Base-by-base conservation (phyloP, 2,888 invertebrate species). In the Xylota segnis region DNA sequence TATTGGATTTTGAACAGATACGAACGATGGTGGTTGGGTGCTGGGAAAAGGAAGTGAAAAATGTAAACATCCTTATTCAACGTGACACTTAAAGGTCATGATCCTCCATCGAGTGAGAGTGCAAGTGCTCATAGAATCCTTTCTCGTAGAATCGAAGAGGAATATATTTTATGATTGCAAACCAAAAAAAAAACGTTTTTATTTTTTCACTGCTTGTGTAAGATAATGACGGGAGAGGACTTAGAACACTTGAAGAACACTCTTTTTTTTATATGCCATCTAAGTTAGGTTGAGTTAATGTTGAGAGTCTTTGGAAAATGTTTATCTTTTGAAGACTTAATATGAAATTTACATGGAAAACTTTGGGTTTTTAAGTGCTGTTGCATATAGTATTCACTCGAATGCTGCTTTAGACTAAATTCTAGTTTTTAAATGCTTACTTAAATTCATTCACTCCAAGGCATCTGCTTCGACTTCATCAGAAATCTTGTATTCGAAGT, bases 11-110 rank as follows among this genome's bases (percentile, higher is more conserved):
- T 76, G 43, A 82, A 76, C 58, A 52, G 70, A 75, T 59, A 45
- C 59, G 40, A 66, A 54, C 59, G 29, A n/a, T 75, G 34, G 43
- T 75, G 34, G 43, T 37, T 47, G 7, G 7, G 18, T 29, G 16
- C 56, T 5, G 18, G 56, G 10, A 40, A 43, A 34, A 68, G 70
- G 58, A 75, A 75, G 82, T 70, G 63, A 61, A 79, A 83, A 71
- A 83, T 83, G 76, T 43, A 83, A 83, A 71, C 82, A 83, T 70
- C 59, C 71, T 58, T 76, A 71, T 71, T 83, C 65, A 76, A 83
- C 43, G 65, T 71, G 76, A 71, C 76, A 82, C 82, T 82, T 65
- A 45, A 37, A 76, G 71, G 76, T 76, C 71, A 65, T 83, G 76
- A 83, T 83, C 59, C 76, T 59, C 63, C 58, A 40, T 52, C 43